Conservation (phyloP, 2,888 invertebrate species). For the Venusia cambrica region DNA sequence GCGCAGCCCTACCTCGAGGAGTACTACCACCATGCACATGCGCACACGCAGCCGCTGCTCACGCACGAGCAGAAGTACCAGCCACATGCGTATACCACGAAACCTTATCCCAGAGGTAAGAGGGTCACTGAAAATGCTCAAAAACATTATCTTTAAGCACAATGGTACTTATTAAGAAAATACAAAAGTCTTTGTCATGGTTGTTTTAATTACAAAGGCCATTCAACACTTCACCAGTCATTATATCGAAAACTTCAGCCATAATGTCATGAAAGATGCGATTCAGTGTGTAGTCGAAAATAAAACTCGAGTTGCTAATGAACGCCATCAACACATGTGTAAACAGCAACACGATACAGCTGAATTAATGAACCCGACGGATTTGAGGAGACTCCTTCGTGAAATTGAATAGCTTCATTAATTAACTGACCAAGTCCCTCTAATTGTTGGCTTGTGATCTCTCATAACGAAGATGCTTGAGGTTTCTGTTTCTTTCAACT, state of each 20-base stretch:
- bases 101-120: conserved; percentile 87
- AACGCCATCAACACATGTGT: conserved; percentile 34
- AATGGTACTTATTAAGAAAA: too few relatives aligned
- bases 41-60: conserved; percentile 83
- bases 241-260: conserved; percentile 10
- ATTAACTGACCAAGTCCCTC: conserved; percentile 45
- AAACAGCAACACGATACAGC: conserved; percentile 41
- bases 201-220: too few relatives aligned
- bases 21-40: conserved; percentile 87
- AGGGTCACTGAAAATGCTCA: too few relatives aligned
- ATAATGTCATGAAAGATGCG: conserved; percentile 21
- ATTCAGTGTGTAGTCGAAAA: conserved; percentile 22
- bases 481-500: conserved; percentile 26
- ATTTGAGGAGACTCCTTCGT: conserved; percentile 41
- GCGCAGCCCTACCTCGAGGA: conserved; percentile 85
- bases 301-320: conserved; percentile 38
- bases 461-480: conserved; percentile 36
- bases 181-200: too few relatives aligned
- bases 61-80: conserved; percentile 87
- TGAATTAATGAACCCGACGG: conserved; percentile 47
- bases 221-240: too few relatives aligned
- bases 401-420: conserved; percentile 57
- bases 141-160: too few relatives aligned
- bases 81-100: conserved; percentile 84
- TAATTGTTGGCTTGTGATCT: conserved; percentile 43